A percentile compares a stretch with the other conserved stretches of the same genome.
These are phyloP conservation scores for Thymelicus acteon DNA, from an alignment of 2,888 invertebrate genomes.

Conservation along the genomic window DNA sequence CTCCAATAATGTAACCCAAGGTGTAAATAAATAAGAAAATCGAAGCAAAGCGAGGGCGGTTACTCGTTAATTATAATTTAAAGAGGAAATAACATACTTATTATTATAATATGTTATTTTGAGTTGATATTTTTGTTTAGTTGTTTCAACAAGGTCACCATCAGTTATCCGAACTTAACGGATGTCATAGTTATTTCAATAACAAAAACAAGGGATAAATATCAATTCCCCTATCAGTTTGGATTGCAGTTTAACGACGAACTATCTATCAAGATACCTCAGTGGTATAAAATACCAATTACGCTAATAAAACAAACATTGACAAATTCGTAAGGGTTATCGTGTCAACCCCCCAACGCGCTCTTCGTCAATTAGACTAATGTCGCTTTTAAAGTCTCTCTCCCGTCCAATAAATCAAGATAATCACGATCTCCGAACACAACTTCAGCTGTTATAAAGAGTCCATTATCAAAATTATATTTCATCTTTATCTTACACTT, in stretches of 20 bases:
- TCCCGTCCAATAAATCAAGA: conserved; percentile 40
- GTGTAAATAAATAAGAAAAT: too few species aligned
- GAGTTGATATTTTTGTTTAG: too few species aligned
- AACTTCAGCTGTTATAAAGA: conserved; percentile 47
- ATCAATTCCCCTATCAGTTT: neutral
- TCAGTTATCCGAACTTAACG: too few species aligned
- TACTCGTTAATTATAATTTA: too few species aligned
- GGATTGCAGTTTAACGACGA: neutral
- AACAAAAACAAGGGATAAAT: too few species aligned
- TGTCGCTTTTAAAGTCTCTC: conserved; percentile 34
- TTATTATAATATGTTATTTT: too few species aligned
- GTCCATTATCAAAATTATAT: conserved; percentile 57
- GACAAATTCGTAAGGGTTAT: conserved; percentile 33
- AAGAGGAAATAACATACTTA: too few species aligned
- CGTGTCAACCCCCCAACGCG: conserved; percentile 21
- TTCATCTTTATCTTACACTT: conserved; percentile 62
- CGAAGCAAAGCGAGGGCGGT: too few species aligned
- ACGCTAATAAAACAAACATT: conserved; percentile 4
- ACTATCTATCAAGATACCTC: neutral
- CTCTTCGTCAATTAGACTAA: conserved; percentile 37
- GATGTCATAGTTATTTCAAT: too few species aligned
- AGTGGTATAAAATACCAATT: neutral
- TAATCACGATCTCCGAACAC: conserved; percentile 38
- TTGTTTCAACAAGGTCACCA: too few species aligned
- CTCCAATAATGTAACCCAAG: too few species aligned